Evolutionary conservation across 2,888 invertebrate genomes (phyloP).

Genomic region (Anodontia alba): DNA sequence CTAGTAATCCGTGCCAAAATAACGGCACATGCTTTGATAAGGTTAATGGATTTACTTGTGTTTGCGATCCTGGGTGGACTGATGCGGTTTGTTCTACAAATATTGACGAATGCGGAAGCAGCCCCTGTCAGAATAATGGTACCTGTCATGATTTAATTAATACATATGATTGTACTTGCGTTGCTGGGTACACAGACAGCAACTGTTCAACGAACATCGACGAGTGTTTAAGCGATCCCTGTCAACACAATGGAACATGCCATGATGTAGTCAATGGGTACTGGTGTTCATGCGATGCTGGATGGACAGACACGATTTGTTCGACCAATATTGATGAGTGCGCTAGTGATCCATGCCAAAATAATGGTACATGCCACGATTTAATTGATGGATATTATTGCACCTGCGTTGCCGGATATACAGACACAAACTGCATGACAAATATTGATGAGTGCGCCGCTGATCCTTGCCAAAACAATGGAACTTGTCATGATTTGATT

Average conservation of each 20-base stretch:
- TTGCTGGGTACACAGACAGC: neutral
- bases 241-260: neutral
- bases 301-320: slow-evolving; percentile 41
- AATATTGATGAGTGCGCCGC: slow-evolving; percentile 97
- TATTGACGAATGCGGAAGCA: neutral
- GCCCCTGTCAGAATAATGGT: neutral
- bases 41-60: neutral
- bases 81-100: neutral
- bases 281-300: slow-evolving; percentile 32
- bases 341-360: slow-evolving; percentile 70
- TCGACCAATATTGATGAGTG: neutral
- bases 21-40: neutral
- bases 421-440: slow-evolving; percentile 88
- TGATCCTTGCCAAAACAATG: slow-evolving; percentile 95
- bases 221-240: neutral
- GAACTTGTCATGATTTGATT: slow-evolving; percentile 94
- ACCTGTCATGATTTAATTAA: neutral
- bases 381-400: slow-evolving; percentile 69
- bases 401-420: slow-evolving; percentile 88
- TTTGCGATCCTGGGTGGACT: neutral
- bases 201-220: neutral
- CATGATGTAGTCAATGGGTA: neutral
- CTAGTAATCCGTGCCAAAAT: neutral
- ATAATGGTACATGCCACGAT: slow-evolving; percentile 75
- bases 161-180: neutral